Conservation (phyloP, 1,140 invertebrate genomes). For the Drosophila trapezifrons region DNA sequence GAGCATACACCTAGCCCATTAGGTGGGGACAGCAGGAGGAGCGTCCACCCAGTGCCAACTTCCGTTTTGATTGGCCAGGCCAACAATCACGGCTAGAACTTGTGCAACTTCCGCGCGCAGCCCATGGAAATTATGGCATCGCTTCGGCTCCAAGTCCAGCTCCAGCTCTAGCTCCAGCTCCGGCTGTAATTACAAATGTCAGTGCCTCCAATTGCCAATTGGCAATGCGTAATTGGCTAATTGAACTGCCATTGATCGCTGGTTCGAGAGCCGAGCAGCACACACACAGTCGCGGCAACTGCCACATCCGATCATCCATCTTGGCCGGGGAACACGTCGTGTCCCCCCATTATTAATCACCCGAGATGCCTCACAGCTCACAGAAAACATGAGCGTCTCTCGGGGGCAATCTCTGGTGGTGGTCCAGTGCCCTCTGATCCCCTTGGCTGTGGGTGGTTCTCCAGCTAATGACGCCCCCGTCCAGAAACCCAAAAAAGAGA, state of each 20-base stretch:
- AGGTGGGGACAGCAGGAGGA: not conserved
- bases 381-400: constrained; percentile 9
- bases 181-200: constrained; percentile 67
- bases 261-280: not conserved
- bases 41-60: constrained; percentile 33
- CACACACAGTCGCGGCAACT: not conserved
- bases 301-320: constrained; percentile 41
- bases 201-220: constrained; percentile 58
- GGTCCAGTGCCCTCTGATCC: constrained; percentile 34
- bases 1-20: not conserved
- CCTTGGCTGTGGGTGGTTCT: constrained; percentile 43
- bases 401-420: constrained; percentile 20
- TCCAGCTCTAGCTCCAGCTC: not conserved
- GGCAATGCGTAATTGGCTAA: constrained; percentile 75
- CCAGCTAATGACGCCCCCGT: constrained; percentile 20
- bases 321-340: not conserved
- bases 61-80: constrained; percentile 47
- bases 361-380: not conserved
- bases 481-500: constrained; percentile 1
- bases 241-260: constrained; percentile 47
- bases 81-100: constrained; percentile 38
- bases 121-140: constrained; percentile 63
- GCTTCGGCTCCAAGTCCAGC: not conserved
- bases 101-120: constrained; percentile 41
- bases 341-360: constrained; percentile 26